Conservation (phyloP, 2,113 vertebrate genomes). For the Mirounga angustirostris region DNA sequence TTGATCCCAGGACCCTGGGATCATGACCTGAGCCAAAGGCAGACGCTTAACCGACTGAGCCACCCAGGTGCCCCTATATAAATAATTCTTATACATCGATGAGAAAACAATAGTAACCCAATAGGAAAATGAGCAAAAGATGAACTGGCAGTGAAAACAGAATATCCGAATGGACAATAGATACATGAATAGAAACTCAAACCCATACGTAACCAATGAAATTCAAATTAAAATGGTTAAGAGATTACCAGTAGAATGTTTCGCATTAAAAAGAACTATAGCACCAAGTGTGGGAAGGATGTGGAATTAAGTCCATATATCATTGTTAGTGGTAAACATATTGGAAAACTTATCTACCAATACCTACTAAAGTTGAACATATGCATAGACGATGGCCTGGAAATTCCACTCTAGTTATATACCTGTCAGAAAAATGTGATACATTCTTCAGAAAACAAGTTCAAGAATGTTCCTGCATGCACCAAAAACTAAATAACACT, state of each 20-base stretch:
- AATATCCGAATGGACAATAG: neutral
- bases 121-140: neutral
- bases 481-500: neutral
- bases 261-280: neutral
- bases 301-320: neutral
- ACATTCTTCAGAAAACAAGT: neutral
- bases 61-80: neutral
- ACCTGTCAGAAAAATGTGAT: neutral
- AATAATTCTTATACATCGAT: neutral
- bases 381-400: neutral
- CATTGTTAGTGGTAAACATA: neutral
- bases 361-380: neutral
- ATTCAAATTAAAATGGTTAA: neutral
- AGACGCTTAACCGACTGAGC: too few species aligned
- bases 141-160: neutral
- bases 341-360: neutral
- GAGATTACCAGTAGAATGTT: neutral
- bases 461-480: neutral
- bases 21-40: too few species aligned
- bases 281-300: neutral
- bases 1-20: too few species aligned
- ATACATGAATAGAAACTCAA: neutral
- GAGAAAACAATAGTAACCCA: neutral
- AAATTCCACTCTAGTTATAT: neutral
- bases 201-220: neutral